phyloP scores from a whole-genome alignment of 2,797 vertebrate genomes.

The Macropus fuliginosus region DNA sequence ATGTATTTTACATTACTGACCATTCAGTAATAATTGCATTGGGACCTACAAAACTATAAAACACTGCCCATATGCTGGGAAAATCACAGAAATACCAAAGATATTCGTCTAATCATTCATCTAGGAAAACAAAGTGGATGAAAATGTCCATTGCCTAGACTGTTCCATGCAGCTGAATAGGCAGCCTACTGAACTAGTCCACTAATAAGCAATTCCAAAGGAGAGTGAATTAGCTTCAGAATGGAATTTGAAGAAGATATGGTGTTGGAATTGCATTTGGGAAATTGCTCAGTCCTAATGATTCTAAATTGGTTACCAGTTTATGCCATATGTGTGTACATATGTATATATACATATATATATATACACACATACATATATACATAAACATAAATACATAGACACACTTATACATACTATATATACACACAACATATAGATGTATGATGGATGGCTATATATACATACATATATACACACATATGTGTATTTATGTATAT shows the following conservation, averaged over 20 bases:
- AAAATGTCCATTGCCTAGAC: neutral
- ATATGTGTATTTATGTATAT: too few relatives aligned
- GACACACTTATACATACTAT: too few relatives aligned
- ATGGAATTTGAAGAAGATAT: neutral
- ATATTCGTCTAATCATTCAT: neutral
- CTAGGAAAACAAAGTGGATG: neutral
- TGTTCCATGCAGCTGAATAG: neutral
- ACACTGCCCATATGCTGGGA: neutral
- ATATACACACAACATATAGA: too few relatives aligned
- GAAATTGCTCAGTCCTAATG: neutral
- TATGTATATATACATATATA: fast-evolving
- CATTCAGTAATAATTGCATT: neutral
- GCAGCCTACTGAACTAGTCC: neutral
- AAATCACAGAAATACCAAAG: neutral
- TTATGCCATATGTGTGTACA: too few relatives aligned
- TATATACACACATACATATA: too few relatives aligned
- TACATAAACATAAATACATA: too few relatives aligned
- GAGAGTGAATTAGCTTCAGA: neutral
- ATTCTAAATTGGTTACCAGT: neutral
- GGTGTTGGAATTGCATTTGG: neutral
- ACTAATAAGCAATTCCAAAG: neutral
- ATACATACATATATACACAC: too few relatives aligned
- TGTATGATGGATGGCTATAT: too few relatives aligned
- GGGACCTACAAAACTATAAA: neutral
- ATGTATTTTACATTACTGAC: neutral